Evolutionary conservation across 2,797 vertebrate genomes (phyloP).

Genomic region (Onychomys torridus): DNA sequence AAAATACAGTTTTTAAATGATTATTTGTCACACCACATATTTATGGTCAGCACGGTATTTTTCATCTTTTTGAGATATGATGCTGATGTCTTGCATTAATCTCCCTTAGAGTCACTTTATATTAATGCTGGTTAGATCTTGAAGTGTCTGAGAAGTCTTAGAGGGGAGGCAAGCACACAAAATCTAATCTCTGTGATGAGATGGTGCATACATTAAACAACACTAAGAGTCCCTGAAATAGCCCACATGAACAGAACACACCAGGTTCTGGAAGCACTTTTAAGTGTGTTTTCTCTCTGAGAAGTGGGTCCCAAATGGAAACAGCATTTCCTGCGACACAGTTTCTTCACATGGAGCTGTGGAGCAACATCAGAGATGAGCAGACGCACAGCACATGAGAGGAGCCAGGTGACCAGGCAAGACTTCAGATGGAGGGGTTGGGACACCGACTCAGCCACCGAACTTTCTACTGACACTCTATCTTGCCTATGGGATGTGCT

Average conservation of each 20-base stretch:
- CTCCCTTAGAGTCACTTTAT: slow-evolving; percentile 20
- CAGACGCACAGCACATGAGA: accelerated
- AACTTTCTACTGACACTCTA: not conserved
- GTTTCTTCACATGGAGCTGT: not conserved
- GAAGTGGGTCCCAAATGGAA: not conserved
- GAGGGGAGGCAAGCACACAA: not conserved
- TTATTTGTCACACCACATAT: not conserved
- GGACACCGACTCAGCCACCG: not conserved
- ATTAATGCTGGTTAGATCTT: not conserved
- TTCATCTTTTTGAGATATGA: slow-evolving; percentile 9
- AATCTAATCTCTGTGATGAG: not conserved
- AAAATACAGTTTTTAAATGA: not conserved
- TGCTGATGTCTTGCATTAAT: not conserved
- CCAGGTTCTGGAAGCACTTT: not conserved
- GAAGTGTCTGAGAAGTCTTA: slow-evolving; percentile 15
- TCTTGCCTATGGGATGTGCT: not conserved
- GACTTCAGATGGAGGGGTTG: not conserved
- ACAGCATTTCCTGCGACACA: not conserved
- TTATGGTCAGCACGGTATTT: not conserved
- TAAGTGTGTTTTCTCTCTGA: not conserved
- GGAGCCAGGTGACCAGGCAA: not conserved
- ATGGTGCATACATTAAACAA: not conserved
- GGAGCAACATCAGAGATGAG: not conserved
- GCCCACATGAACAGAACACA: not conserved
- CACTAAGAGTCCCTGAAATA: not conserved